Base-by-base conservation (phyloP, 2,797 vertebrate genomes). In the Acrossocheilus fasciatus region DNA sequence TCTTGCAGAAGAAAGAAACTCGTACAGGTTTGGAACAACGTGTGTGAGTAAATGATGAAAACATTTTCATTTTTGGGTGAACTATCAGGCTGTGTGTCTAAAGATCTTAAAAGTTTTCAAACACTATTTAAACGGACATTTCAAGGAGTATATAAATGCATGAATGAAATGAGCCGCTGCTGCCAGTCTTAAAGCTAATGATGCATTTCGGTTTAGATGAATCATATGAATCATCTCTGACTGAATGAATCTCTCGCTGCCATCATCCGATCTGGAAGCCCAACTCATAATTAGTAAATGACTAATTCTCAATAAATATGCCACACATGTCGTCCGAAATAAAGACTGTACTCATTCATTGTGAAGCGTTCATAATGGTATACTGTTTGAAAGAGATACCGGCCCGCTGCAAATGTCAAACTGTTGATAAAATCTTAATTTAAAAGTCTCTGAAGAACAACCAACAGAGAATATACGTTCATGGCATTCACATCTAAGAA, bases 401-500 rank as follows among this genome's bases (percentile, higher is more conserved):
- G 6, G 30, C 23, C 23, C 1, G 0, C 17, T 20, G 73, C 6
- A 84, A 84, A 84, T 66, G 73, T 68, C 82, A 84, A 76, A 66
- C 43, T 5, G 9, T 20, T 7, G 82, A 76, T 84, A 52, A 84
- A 66, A 76, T 76, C 82, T 68, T 76, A 66, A 68, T 66, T 84
- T 76, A 52, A 84, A 81, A 84, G 73, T 77, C 83, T 84, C 30
- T n/a, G 59, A 76, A 52, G 82, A 77, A 77, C 15, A 75, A 76
- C 72, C 45, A 52, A 15, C 14, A 23, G 59, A n/a, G 72, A 84
- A 47, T 47, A 80, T 68, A 52, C 43, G 6, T 54, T 30, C 18
- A 36, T 84, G 82, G 73, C 82, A 52, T 68, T 77, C 74, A 68
- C 59, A 52, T 77, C 59, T 52, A 52, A 59, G n/a, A 73, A 59